phyloP scores from a whole-genome alignment of 53 echinoderm and acorn worm species.

The Holothuria scabra region DNA sequence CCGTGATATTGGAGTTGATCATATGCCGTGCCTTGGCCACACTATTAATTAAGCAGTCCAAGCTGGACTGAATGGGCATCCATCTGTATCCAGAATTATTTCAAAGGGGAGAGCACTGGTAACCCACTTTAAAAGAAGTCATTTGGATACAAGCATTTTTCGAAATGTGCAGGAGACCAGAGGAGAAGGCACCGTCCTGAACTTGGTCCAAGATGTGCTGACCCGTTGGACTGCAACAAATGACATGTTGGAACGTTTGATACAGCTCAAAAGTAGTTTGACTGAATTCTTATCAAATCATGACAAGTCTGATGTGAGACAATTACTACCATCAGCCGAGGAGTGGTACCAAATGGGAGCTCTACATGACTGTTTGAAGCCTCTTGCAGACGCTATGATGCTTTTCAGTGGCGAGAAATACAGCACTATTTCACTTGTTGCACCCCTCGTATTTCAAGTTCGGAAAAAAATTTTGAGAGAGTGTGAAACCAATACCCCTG shows the following conservation, averaged over 20 bases:
- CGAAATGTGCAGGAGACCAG: background rate
- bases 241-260: background rate
- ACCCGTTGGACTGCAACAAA: background rate
- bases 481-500: slow-evolving; percentile 1
- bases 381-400: background rate
- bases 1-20: too few species aligned
- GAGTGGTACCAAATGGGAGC: slow-evolving; percentile 1
- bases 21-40: too few species aligned
- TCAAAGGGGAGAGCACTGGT: too few species aligned
- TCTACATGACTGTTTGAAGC: background rate
- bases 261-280: background rate
- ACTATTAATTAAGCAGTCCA: too few species aligned
- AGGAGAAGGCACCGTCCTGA: background rate
- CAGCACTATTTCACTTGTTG: background rate
- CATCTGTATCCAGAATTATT: too few species aligned
- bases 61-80: too few species aligned
- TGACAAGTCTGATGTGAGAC: background rate
- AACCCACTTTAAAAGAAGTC: too few species aligned
- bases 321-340: background rate
- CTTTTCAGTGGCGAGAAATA: background rate
- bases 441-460: background rate
- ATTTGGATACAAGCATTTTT: background rate
- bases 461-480: background rate
- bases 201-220: background rate
- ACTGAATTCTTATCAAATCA: background rate